Evolutionary conservation across 2,888 invertebrate species (phyloP).

Genomic region (Epinotia ramella): DNA sequence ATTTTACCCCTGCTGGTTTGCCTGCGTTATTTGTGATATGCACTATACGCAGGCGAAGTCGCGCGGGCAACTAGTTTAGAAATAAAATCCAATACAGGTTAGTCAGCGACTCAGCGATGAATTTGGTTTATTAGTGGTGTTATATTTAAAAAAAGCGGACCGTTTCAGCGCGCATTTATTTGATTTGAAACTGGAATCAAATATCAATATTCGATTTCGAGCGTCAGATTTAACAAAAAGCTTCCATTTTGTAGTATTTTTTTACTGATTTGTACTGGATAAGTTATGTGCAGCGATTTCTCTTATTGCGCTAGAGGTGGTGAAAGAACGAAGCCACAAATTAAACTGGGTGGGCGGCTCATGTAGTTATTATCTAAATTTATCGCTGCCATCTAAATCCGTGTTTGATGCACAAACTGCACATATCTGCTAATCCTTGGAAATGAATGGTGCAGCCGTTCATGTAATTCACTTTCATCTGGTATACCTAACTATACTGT

Average conservation of each 20-base stretch:
- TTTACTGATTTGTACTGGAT: background rate
- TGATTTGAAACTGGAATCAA: too few species aligned
- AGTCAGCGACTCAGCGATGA: too few species aligned
- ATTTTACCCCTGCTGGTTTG: too few species aligned
- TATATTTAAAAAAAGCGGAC: too few species aligned
- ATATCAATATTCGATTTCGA: too few species aligned
- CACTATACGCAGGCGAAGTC: too few species aligned
- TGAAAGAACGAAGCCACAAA: slow-evolving; percentile 33
- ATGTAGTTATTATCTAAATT: slow-evolving; percentile 49
- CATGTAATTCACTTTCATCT: slow-evolving; percentile 82
- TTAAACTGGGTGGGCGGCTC: slow-evolving; percentile 42
- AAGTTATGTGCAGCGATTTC: background rate
- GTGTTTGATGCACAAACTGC: slow-evolving; percentile 51
- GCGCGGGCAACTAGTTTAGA: too few species aligned
- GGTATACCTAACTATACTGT: slow-evolving; percentile 62
- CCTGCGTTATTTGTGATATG: too few species aligned
- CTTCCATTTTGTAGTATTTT: background rate
- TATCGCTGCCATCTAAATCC: slow-evolving; percentile 48
- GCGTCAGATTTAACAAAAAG: too few species aligned
- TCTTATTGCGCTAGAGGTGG: slow-evolving; percentile 10
- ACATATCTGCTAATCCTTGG: slow-evolving; percentile 73
- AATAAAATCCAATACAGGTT: too few species aligned
- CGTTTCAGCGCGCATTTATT: too few species aligned
- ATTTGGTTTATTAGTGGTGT: too few species aligned
- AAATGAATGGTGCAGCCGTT: slow-evolving; percentile 72